These are phyloP conservation scores for Anthophora plumipes DNA, from an alignment of 2,888 invertebrate species.

Conservation along the genomic window DNA sequence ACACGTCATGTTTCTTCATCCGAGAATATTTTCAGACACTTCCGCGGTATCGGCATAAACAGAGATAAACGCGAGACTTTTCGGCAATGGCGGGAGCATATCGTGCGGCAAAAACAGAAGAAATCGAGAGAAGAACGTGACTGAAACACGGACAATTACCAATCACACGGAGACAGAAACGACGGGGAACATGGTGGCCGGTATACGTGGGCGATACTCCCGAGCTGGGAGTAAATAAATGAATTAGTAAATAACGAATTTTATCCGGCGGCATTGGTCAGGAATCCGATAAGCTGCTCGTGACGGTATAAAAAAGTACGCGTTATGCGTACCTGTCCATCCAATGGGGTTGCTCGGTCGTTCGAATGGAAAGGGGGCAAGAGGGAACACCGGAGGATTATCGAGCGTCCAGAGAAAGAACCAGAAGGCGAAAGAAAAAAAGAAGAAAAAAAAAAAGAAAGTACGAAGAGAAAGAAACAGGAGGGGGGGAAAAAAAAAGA, in stretches of 20 bases:
- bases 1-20: no score
- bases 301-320: slow-evolving; percentile 66
- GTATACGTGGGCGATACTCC: slow-evolving; percentile 56
- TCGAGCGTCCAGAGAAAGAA: slow-evolving; percentile 13
- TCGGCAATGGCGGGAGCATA: no score
- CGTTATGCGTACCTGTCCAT: slow-evolving; percentile 70
- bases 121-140: not conserved
- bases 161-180: slow-evolving; percentile 43
- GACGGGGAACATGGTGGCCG: slow-evolving; percentile 3
- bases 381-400: slow-evolving; percentile 16
- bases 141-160: slow-evolving; percentile 34
- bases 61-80: no score
- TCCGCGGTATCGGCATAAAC: no score
- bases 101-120: no score
- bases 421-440: not conserved
- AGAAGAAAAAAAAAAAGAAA: not conserved
- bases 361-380: slow-evolving; percentile 17
- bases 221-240: slow-evolving; percentile 56
- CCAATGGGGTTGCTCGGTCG: slow-evolving; percentile 60
- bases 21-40: no score
- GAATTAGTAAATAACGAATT: slow-evolving; percentile 69
- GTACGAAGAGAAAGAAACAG: not conserved
- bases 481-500: slow-evolving; percentile 2
- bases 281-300: slow-evolving; percentile 66
- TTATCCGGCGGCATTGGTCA: slow-evolving; percentile 63